Percentiles rank a stretch among this genome's conserved stretches.
Conservation (phyloP, 2,888 invertebrate species). For the Eupithecia dodoneata region DNA sequence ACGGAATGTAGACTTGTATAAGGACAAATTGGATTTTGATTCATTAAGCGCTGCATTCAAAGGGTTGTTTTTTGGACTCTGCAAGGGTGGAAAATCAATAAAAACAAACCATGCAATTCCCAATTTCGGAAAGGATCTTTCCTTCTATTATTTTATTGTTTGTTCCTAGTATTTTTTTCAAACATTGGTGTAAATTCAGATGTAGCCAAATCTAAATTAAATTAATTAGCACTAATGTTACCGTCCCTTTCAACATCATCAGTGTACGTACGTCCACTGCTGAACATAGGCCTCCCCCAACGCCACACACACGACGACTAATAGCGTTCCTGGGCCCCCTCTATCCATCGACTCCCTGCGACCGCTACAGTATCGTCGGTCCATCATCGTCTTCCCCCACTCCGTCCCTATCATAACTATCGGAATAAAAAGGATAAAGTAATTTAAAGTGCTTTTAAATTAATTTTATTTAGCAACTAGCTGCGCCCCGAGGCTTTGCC, state of each 20-base stretch:
- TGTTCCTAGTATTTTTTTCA: background rate
- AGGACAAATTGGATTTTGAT: conserved; percentile 8
- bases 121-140: background rate
- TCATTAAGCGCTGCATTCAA: conserved; percentile 10
- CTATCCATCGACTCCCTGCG: too few species aligned
- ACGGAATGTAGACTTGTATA: background rate
- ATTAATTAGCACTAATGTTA: background rate
- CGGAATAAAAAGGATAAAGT: background rate
- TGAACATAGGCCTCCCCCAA: too few species aligned
- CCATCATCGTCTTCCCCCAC: too few species aligned
- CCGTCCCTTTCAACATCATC: background rate
- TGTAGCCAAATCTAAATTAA: background rate
- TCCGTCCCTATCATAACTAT: background rate
- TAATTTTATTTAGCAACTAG: too few species aligned
- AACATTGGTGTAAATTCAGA: background rate
- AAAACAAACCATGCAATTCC: background rate
- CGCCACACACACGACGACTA: too few species aligned
- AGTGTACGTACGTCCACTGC: too few species aligned
- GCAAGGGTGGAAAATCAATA: background rate
- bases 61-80: background rate
- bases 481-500: too few species aligned
- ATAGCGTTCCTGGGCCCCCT: too few species aligned
- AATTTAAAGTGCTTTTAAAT: background rate
- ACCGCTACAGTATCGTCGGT: too few species aligned
- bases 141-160: background rate